Evolutionary conservation across 37 sponge, comb jelly and placozoan genomes (phyloP).

Genomic region (Beroe ovata): DNA sequence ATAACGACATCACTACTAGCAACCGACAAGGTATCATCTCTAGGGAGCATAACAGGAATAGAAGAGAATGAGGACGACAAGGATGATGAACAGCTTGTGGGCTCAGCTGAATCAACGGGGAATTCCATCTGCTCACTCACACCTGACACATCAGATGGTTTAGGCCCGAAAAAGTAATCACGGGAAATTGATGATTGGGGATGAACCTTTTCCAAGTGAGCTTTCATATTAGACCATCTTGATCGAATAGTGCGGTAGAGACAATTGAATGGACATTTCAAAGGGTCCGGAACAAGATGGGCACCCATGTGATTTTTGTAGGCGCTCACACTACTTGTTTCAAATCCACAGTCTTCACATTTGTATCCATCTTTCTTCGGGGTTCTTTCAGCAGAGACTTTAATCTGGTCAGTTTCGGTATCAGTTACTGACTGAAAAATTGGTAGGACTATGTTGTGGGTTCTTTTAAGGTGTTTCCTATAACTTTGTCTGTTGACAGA

Average conservation of each 20-base stretch:
- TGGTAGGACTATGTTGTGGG: neutral
- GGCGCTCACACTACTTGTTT: constrained; percentile 24
- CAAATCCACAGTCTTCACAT: constrained; percentile 28
- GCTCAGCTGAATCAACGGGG: neutral
- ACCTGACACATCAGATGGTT: neutral
- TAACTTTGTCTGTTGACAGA: constrained; percentile 39
- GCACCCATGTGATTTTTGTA: constrained; percentile 30
- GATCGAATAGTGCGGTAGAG: constrained; percentile 11
- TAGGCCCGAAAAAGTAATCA: neutral
- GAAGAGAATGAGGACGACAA: neutral
- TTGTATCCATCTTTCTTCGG: neutral
- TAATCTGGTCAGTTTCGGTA: neutral
- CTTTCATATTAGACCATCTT: constrained; percentile 1
- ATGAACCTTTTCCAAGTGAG: constrained; percentile 9
- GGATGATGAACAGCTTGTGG: neutral
- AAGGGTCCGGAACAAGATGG: constrained; percentile 22
- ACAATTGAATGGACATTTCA: constrained; percentile 13
- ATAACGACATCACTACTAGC: neutral
- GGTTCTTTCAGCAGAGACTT: no score
- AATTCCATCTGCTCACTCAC: neutral
- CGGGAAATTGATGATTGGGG: neutral
- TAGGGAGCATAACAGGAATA: constrained; percentile 7
- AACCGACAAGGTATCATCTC: neutral
- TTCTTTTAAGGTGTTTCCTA: neutral
- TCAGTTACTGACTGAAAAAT: neutral